These are phyloP conservation scores for Trypoxylus dichotomus DNA, from an alignment of 1,140 invertebrate genomes.

Conservation along the genomic window DNA sequence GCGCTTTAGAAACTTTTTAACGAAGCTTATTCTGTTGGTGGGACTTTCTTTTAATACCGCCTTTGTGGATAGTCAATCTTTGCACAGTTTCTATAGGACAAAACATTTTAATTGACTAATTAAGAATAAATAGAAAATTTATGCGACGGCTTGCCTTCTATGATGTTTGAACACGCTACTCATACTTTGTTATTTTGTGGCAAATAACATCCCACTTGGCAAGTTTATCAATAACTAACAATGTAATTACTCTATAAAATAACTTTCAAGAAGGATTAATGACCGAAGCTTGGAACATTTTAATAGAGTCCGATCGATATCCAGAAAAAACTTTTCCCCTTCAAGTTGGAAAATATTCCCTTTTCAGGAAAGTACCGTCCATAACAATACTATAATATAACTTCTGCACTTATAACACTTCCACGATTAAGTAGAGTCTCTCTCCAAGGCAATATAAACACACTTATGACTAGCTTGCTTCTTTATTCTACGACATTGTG, in stretches of 20 bases:
- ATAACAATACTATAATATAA: constrained; percentile 27
- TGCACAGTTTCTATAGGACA: not conserved
- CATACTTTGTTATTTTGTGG: not conserved
- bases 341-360: not conserved
- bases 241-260: not conserved
- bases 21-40: not conserved
- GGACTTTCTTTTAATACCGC: no score
- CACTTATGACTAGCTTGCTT: constrained; percentile 14
- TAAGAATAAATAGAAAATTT: not conserved
- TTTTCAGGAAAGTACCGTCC: not conserved
- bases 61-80: not conserved
- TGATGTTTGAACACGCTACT: no score
- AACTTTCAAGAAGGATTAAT: constrained; percentile 4
- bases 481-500: constrained; percentile 3
- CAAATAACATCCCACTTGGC: not conserved
- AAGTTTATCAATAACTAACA: constrained; percentile 2
- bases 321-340: not conserved
- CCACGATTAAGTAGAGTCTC: constrained; percentile 24
- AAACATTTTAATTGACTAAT: not conserved
- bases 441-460: constrained; percentile 20
- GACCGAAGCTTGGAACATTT: not conserved
- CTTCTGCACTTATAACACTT: constrained; percentile 27
- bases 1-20: not conserved
- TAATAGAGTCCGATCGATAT: not conserved
- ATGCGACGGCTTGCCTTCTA: not conserved